These are phyloP conservation scores for Malthinus flaveolus DNA, from an alignment of 2,888 invertebrate species.

Conservation along the genomic window DNA sequence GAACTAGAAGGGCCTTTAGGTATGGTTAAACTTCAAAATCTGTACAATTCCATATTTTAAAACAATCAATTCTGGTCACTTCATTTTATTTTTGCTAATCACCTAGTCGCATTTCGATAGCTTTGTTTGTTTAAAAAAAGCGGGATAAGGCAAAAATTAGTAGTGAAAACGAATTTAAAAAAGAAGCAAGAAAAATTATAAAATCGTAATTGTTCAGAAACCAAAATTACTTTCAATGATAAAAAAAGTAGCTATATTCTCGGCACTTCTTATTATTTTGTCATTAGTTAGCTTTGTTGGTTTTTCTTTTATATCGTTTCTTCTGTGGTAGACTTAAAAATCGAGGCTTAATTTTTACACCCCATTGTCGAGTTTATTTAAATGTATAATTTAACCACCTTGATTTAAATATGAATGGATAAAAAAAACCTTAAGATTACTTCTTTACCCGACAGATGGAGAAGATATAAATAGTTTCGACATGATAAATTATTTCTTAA, in stretches of 20 bases:
- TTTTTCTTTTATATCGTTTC: conserved; percentile 6
- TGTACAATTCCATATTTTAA: no score
- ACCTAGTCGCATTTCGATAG: no score
- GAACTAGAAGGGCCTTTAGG: no score
- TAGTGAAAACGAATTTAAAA: conserved; percentile 2
- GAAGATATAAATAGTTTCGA: no score
- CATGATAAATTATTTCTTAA: no score
- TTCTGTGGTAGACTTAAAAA: conserved; percentile 1
- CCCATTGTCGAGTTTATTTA: conserved; percentile 4
- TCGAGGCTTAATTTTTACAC: conserved; percentile 4
- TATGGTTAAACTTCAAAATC: no score
- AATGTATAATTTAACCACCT: conserved; percentile 7
- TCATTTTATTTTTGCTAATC: no score
- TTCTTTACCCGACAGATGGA: no score
- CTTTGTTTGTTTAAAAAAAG: no score
- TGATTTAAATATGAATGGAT: conserved; percentile 1
- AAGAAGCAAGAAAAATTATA: conserved; percentile 10
- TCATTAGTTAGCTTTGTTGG: conserved; percentile 15
- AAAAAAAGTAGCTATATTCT: conserved; percentile 15
- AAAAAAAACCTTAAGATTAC: neutral
- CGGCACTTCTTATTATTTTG: conserved; percentile 14
- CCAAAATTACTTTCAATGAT: conserved; percentile 12
- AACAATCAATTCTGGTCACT: no score
- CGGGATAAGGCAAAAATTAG: no score
- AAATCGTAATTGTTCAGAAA: conserved; percentile 16